Conservation (phyloP, 2,797 vertebrate genomes). For the Propithecus perrieri region DNA sequence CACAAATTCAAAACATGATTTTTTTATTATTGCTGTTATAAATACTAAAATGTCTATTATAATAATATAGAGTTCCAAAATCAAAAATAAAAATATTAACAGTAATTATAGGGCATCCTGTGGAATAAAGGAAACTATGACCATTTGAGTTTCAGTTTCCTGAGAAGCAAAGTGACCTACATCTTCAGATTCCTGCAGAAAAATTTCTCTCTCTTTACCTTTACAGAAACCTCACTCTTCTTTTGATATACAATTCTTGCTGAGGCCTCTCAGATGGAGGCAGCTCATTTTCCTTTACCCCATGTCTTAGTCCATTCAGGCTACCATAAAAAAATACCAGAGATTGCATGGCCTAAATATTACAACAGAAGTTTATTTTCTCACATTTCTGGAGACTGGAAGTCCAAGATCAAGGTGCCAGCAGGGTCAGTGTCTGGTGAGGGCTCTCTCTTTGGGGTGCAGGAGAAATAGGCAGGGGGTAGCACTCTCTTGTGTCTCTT, state of each 20-base stretch:
- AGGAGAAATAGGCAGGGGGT: fast-evolving
- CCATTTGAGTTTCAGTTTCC: background rate
- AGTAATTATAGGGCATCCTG: background rate
- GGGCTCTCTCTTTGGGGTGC: background rate
- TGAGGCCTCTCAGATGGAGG: background rate
- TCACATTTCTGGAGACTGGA: background rate
- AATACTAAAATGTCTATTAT: background rate
- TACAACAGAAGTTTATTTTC: background rate
- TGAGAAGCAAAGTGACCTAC: background rate
- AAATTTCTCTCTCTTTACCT: background rate
- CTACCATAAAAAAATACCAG: background rate
- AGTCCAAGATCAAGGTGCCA: background rate
- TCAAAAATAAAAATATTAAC: background rate
- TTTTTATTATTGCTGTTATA: background rate
- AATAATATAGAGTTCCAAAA: background rate
- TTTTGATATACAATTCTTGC: background rate
- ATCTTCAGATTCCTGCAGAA: background rate
- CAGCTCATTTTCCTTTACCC: background rate
- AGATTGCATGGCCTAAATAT: background rate
- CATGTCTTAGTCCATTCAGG: background rate
- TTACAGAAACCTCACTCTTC: background rate
- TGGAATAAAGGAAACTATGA: background rate
- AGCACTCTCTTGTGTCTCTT: background rate
- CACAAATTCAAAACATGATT: background rate
- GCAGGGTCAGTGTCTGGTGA: background rate